Evolutionary conservation across 2,888 invertebrate species (phyloP).

Genomic region (Acanthosoma haemorrhoidale): DNA sequence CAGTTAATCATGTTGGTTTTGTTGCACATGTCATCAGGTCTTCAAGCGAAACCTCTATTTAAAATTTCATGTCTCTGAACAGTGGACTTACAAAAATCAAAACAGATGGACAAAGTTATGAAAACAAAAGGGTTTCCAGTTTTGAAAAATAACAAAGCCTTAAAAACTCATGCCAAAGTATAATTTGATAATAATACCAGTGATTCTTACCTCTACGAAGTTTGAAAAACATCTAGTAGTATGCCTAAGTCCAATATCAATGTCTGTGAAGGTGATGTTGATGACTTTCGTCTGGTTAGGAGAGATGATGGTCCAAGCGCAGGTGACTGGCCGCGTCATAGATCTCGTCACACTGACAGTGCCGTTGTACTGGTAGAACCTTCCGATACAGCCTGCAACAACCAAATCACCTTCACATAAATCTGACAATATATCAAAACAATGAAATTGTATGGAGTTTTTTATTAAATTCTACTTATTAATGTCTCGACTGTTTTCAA

Average conservation of each 20-base stretch:
- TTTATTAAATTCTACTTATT: no score
- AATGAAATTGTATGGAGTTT: background rate
- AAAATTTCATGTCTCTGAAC: no score
- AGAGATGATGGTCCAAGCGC: slow-evolving; percentile 22
- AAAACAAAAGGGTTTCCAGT: no score
- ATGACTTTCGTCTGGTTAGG: slow-evolving; percentile 1
- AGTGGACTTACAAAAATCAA: no score
- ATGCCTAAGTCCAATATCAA: background rate
- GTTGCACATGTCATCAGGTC: no score
- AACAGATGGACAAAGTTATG: no score
- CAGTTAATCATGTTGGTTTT: no score
- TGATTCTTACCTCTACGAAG: slow-evolving; percentile 8
- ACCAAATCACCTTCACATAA: background rate
- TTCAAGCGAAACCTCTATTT: no score
- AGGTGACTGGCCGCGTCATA: background rate
- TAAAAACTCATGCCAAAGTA: no score
- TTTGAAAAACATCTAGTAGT: background rate
- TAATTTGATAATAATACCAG: background rate
- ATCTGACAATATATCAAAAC: background rate
- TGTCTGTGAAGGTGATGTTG: slow-evolving; percentile 21
- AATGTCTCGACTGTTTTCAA: no score
- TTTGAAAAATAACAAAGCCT: no score
- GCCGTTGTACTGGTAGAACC: background rate
- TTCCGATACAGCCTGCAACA: slow-evolving; percentile 12
- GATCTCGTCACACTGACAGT: background rate